phyloP scores from a whole-genome alignment of 2,888 invertebrate genomes.

The Phyllotreta striolata region DNA sequence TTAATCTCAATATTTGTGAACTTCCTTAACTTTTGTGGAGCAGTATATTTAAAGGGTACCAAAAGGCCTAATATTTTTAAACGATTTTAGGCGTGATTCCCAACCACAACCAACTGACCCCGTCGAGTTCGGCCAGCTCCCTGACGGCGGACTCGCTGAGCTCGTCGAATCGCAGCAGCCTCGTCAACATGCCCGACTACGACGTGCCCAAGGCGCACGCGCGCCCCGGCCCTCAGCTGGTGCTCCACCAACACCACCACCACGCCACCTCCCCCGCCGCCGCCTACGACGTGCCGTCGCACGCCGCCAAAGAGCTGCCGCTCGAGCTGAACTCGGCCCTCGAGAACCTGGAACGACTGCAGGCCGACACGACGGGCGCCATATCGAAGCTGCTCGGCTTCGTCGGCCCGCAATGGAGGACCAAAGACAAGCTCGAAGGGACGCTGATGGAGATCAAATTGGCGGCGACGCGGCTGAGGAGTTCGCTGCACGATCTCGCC shows the following conservation, averaged over 20 bases:
- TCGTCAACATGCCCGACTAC: conserved; percentile 71
- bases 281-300: conserved; percentile 69
- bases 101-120: conserved; percentile 66
- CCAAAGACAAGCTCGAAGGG: conserved; percentile 78
- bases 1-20: too few species aligned
- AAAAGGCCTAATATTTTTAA: background rate
- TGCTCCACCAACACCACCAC: conserved; percentile 52
- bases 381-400: conserved; percentile 80
- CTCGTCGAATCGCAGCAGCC: conserved; percentile 63
- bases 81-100: conserved; percentile 51
- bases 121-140: conserved; percentile 73
- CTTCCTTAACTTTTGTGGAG: too few species aligned
- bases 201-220: conserved; percentile 70
- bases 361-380: conserved; percentile 82
- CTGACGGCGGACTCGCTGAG: conserved; percentile 69
- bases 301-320: conserved; percentile 70
- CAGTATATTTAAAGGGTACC: too few species aligned
- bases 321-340: conserved; percentile 79
- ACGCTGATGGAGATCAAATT: conserved; percentile 85
- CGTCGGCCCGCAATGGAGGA: conserved; percentile 84
- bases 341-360: conserved; percentile 76
- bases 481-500: conserved; percentile 84
- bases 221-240: conserved; percentile 52
- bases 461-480: conserved; percentile 78
- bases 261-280: too few species aligned